phyloP scores from a whole-genome alignment of 1,140 invertebrate genomes.

The Stenopsyche tienmushanensis region DNA sequence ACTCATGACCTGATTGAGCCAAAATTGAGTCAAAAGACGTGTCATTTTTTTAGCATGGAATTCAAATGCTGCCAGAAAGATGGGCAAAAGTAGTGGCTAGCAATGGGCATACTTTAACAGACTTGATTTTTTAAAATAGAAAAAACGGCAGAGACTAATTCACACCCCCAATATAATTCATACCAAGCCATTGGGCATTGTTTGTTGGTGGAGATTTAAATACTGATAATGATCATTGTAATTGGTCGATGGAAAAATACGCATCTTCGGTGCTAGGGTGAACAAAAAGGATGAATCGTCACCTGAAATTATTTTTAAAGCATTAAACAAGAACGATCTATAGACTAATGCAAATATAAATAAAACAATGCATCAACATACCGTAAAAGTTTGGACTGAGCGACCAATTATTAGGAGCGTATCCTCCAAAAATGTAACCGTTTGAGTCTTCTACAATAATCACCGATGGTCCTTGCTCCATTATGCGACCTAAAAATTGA shows the following conservation, averaged over 20 bases:
- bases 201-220: constrained; percentile 85
- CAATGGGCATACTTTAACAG: no score
- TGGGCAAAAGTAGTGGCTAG: no score
- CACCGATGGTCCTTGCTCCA: constrained; percentile 75
- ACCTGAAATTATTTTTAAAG: constrained; percentile 55
- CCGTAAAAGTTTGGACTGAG: constrained; percentile 49
- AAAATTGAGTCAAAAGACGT: no score
- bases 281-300: constrained; percentile 79
- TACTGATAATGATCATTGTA: constrained; percentile 91
- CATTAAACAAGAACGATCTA: no score
- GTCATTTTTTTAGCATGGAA: no score
- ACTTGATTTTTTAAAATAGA: no score
- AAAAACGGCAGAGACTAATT: no score
- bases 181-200: constrained; percentile 88
- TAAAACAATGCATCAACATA: constrained; percentile 2
- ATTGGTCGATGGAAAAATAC: constrained; percentile 71
- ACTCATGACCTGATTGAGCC: no score
- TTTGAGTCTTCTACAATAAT: constrained; percentile 76
- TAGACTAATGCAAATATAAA: not conserved
- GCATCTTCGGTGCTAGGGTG: constrained; percentile 74
- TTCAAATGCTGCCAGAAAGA: no score
- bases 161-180: constrained; percentile 42
- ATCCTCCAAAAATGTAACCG: constrained; percentile 87
- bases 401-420: constrained; percentile 74
- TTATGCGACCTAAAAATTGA: constrained; percentile 61